Evolutionary conservation across 2,113 vertebrate species (phyloP).

Genomic region (Vanacampus margaritifer): DNA sequence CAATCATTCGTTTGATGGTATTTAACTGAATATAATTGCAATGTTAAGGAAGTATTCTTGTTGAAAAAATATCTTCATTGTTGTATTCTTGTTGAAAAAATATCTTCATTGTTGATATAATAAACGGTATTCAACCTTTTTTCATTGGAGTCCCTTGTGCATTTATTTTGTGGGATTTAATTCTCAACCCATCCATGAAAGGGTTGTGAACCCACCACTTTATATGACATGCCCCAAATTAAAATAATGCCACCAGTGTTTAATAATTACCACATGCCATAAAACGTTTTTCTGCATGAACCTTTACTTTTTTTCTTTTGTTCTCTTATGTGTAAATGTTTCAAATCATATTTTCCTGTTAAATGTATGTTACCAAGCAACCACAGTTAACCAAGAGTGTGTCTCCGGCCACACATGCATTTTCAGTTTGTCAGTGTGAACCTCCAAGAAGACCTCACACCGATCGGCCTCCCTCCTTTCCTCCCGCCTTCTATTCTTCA

Average conservation of each 20-base stretch:
- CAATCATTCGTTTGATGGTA: too few relatives aligned
- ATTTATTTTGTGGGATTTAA: too few relatives aligned
- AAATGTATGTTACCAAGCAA: conserved; percentile 31
- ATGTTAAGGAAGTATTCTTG: too few relatives aligned
- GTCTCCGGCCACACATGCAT: conserved; percentile 11
- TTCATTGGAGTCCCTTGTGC: too few relatives aligned
- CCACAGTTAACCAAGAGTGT: conserved; percentile 23
- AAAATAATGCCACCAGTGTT: background rate
- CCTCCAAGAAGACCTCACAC: conserved; percentile 62
- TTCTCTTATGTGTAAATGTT: background rate
- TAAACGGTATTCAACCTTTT: too few relatives aligned
- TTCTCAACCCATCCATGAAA: too few relatives aligned
- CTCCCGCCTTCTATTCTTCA: conserved; percentile 56
- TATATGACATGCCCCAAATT: too few relatives aligned
- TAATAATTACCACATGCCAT: background rate
- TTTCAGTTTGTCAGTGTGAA: conserved; percentile 27
- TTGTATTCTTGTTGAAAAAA: too few relatives aligned
- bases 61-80: too few relatives aligned
- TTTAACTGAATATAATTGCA: too few relatives aligned
- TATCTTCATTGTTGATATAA: too few relatives aligned
- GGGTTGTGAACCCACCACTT: too few relatives aligned
- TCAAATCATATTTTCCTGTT: conserved; percentile 5
- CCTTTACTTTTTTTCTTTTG: background rate
- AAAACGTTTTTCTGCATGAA: background rate
- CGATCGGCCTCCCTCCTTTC: conserved; percentile 41